These are phyloP conservation scores for Zelleria hepariella DNA, from an alignment of 2,888 invertebrate genomes.

Conservation along the genomic window DNA sequence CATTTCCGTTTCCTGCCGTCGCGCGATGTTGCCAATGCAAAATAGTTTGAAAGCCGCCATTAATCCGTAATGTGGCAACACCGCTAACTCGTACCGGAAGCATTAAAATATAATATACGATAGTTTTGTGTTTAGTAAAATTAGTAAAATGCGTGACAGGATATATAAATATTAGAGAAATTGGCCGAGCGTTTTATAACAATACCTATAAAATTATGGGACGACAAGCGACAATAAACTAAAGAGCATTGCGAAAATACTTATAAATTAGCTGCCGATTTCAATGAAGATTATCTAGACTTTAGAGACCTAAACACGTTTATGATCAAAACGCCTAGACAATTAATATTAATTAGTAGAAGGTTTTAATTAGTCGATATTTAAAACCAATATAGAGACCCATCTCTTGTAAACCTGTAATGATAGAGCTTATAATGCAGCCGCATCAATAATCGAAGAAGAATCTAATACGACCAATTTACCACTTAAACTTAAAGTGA, in stretches of 20 bases:
- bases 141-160: slow-evolving; percentile 56
- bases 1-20: slow-evolving; percentile 54
- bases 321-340: too few species aligned
- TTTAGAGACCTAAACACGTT: too few species aligned
- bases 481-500: too few species aligned
- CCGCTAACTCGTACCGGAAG: slow-evolving; percentile 59
- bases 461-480: too few species aligned
- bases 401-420: too few species aligned
- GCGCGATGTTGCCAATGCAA: slow-evolving; percentile 53
- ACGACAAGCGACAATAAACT: slow-evolving; percentile 25
- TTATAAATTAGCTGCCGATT: too few species aligned
- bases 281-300: too few species aligned
- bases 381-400: too few species aligned
- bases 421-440: too few species aligned
- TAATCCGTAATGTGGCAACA: slow-evolving; percentile 64
- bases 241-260: not conserved
- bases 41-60: slow-evolving; percentile 63
- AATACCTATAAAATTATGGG: slow-evolving; percentile 23
- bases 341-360: too few species aligned
- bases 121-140: slow-evolving; percentile 61
- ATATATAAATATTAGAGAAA: slow-evolving; percentile 59
- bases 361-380: too few species aligned
- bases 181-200: slow-evolving; percentile 41
- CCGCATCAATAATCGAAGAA: too few species aligned
- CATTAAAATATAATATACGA: slow-evolving; percentile 66